phyloP scores from a whole-genome alignment of 2,113 vertebrate species.

The Melanostigma gelatinosum region DNA sequence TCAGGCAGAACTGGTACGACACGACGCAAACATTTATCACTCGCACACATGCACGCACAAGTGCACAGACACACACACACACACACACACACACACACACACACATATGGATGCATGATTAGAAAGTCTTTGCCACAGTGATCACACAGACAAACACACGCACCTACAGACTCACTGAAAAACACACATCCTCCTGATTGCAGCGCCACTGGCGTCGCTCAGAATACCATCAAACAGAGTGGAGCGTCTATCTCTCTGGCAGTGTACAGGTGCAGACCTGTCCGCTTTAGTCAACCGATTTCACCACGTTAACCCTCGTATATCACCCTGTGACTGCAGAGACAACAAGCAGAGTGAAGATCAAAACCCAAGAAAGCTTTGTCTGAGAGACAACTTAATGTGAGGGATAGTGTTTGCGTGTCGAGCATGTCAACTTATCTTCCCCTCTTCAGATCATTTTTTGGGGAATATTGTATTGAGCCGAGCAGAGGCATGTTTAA shows the following conservation, averaged over 20 bases:
- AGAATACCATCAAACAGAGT: conserved; percentile 69
- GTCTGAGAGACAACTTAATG: conserved; percentile 6
- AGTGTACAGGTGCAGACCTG: conserved; percentile 62
- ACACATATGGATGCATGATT: conserved; percentile 19
- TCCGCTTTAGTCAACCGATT: conserved; percentile 54
- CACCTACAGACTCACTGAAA: conserved; percentile 13
- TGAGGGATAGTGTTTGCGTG: conserved; percentile 11
- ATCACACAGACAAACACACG: conserved; percentile 29
- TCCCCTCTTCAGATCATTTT: background rate
- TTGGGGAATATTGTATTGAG: background rate
- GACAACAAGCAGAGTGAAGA: conserved; percentile 49
- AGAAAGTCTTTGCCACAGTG: background rate
- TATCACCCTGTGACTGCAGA: conserved; percentile 67
- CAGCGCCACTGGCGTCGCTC: conserved; percentile 55
- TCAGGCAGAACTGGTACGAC: conserved; percentile 52
- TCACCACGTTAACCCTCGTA: conserved; percentile 68
- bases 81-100: conserved; percentile 1
- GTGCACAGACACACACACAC: background rate
- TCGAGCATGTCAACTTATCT: background rate
- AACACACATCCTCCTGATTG: conserved; percentile 30
- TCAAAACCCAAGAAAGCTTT: conserved; percentile 52
- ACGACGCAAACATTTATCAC: conserved; percentile 24
- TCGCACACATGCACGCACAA: conserved; percentile 19
- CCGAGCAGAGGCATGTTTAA: background rate
- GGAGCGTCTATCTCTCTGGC: conserved; percentile 44